phyloP scores from a whole-genome alignment of 1,140 invertebrate genomes.

The Brachionus rubens region DNA sequence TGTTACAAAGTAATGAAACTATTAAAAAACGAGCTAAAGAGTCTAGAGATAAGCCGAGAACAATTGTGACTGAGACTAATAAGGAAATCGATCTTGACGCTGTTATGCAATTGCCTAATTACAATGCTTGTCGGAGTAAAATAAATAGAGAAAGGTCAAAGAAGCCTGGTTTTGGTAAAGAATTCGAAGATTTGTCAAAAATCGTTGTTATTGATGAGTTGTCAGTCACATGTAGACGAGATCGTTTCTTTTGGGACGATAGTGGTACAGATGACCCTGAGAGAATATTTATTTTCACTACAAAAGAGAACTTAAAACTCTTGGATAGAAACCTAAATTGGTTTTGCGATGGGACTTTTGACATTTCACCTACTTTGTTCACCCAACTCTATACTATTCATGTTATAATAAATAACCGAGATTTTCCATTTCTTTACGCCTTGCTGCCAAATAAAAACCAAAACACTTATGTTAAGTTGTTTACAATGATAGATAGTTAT shows the following conservation, averaged over 20 bases:
- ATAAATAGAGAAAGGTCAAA: slow-evolving; percentile 4
- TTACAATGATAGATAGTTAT: not conserved
- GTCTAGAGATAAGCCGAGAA: not conserved
- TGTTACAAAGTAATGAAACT: not conserved
- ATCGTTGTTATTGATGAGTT: not conserved
- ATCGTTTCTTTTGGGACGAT: not conserved
- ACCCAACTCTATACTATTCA: no score
- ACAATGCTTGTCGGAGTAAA: not conserved
- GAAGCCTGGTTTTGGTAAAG: not conserved
- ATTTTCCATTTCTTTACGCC: no score
- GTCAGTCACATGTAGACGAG: not conserved
- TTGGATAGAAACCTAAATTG: not conserved
- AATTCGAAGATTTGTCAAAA: slow-evolving; percentile 10
- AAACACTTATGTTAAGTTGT: no score
- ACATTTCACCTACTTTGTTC: not conserved
- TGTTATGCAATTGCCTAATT: slow-evolving; percentile 14
- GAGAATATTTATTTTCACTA: not conserved
- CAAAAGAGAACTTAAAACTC: not conserved
- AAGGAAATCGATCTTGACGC: not conserved
- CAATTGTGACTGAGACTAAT: not conserved
- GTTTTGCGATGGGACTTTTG: not conserved
- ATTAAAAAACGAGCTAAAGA: not conserved
- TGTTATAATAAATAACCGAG: no score
- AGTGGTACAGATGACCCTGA: not conserved
- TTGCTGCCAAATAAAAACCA: no score